These are phyloP conservation scores for Mesocricetus auratus DNA, from an alignment of 2,113 vertebrate species.

Conservation along the genomic window DNA sequence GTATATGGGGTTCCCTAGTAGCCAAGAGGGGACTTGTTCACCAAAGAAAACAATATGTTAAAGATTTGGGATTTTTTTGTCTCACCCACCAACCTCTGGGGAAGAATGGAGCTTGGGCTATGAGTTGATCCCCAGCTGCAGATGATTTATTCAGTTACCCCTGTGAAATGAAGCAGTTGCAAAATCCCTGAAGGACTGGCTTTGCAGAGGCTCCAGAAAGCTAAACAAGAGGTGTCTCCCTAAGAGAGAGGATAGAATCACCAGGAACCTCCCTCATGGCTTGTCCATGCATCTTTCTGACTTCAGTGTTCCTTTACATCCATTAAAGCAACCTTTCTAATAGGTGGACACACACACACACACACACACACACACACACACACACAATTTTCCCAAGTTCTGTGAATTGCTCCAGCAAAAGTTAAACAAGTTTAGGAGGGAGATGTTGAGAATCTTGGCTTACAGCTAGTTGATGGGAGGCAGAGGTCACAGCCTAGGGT, in stretches of 20 bases:
- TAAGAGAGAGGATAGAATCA: not conserved
- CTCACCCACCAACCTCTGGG: not conserved
- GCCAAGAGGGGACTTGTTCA: not conserved
- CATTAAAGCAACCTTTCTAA: not conserved
- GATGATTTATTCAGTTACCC: not conserved
- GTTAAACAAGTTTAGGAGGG: not conserved
- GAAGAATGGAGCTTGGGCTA: not conserved
- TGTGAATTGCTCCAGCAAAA: not conserved
- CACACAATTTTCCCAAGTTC: not conserved
- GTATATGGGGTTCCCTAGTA: not conserved
- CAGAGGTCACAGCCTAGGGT: not conserved
- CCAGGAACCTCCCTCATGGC: rapidly evolving
- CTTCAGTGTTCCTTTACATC: not conserved
- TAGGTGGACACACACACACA: not conserved
- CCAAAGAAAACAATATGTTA: not conserved
- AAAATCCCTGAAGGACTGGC: not conserved
- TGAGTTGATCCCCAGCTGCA: not conserved
- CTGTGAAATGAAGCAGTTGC: not conserved
- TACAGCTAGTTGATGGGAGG: not conserved
- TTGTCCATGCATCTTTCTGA: not conserved
- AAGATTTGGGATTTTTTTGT: not conserved
- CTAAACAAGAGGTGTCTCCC: not conserved
- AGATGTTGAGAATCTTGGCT: not conserved
- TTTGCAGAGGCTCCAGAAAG: not conserved
- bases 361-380: too few relatives aligned